Evolutionary conservation across 2,797 vertebrate species (phyloP).

Genomic region (Philypnodon macrostomus): DNA sequence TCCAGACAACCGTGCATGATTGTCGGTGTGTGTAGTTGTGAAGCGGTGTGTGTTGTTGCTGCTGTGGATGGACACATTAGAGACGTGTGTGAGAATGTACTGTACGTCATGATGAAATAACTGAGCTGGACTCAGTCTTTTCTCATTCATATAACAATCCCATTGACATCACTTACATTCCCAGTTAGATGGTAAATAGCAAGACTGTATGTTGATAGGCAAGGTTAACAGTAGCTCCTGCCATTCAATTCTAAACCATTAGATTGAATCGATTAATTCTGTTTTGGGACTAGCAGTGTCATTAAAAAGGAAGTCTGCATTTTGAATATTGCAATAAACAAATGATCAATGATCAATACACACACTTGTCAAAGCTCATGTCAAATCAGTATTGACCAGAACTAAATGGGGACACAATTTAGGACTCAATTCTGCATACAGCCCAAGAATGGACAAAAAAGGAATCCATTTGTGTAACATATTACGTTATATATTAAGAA

Average conservation of each 20-base stretch:
- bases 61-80: conserved; percentile 12
- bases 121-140: conserved; percentile 69
- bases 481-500: too few relatives aligned
- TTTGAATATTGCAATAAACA: too few relatives aligned
- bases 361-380: too few relatives aligned
- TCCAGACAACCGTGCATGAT: conserved; percentile 34
- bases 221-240: background rate
- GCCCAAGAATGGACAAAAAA: too few relatives aligned
- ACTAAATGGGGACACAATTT: too few relatives aligned
- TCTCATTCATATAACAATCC: conserved; percentile 15
- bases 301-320: too few relatives aligned
- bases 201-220: conserved; percentile 14
- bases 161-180: conserved; percentile 30
- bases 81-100: conserved; percentile 10
- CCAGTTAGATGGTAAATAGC: conserved; percentile 14
- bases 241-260: background rate
- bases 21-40: conserved; percentile 39
- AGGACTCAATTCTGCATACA: too few relatives aligned
- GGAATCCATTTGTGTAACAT: too few relatives aligned
- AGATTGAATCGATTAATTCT: too few relatives aligned
- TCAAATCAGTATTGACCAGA: too few relatives aligned
- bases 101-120: conserved; percentile 37
- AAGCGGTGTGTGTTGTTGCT: conserved; percentile 17
- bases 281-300: too few relatives aligned
- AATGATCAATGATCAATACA: too few relatives aligned